These are phyloP conservation scores for Ammospiza maritima DNA, from an alignment of 2,797 vertebrate species.

Conservation along the genomic window DNA sequence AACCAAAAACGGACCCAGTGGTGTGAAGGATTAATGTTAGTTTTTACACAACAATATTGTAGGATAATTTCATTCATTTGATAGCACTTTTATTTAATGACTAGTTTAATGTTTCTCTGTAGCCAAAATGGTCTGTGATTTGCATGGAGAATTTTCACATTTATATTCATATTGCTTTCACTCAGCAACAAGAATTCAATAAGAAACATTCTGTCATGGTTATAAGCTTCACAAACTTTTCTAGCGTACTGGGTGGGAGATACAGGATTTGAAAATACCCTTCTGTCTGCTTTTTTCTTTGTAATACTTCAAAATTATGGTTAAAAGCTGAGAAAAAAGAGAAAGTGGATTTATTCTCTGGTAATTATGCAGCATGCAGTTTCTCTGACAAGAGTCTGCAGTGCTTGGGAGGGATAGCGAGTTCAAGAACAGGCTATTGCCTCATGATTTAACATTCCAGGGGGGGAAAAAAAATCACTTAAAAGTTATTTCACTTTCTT, in stretches of 20 bases:
- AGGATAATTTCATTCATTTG: neutral
- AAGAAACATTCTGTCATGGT: neutral
- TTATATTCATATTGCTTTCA: neutral
- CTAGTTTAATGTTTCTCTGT: neutral
- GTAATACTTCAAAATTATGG: neutral
- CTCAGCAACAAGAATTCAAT: neutral
- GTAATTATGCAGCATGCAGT: neutral
- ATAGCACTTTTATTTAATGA: neutral
- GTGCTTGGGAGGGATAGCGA: neutral
- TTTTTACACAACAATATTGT: neutral
- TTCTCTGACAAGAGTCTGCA: neutral
- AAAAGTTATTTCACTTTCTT: neutral
- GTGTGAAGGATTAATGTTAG: neutral
- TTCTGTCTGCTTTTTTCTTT: neutral
- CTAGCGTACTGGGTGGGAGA: neutral
- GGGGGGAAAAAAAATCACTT: neutral
- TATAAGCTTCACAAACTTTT: neutral
- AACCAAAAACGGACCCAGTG: neutral
- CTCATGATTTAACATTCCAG: neutral
- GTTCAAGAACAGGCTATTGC: neutral
- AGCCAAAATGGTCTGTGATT: neutral
- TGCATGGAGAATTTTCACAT: neutral
- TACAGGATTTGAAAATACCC: neutral
- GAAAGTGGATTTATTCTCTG: neutral
- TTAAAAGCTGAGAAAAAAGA: slow-evolving; percentile 1